Conservation (phyloP, 2,797 vertebrate species). For the Menidia menidia region DNA sequence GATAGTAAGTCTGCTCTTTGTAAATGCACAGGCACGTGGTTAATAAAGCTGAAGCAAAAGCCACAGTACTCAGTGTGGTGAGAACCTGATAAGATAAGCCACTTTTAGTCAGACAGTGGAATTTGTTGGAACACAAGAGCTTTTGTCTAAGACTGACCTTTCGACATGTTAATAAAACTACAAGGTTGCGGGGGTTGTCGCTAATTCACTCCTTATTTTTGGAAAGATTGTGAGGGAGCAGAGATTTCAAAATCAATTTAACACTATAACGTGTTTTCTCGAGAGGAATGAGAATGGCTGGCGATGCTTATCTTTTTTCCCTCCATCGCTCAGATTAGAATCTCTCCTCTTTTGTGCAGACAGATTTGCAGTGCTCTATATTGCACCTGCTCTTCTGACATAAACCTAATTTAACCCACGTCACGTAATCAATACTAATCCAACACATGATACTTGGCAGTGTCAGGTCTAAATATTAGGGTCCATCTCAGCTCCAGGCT, state of each 20-base stretch:
- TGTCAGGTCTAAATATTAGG: constrained; percentile 17
- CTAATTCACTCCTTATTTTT: no score
- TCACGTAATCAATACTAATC: constrained; percentile 57
- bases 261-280: not conserved
- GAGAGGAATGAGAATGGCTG: not conserved
- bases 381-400: constrained; percentile 5
- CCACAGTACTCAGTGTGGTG: constrained; percentile 6
- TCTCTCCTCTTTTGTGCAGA: constrained; percentile 6
- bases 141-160: not conserved
- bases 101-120: not conserved
- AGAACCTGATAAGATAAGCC: constrained; percentile 40
- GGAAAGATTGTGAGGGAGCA: not conserved
- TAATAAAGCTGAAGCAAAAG: constrained; percentile 48
- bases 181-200: no score
- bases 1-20: constrained; percentile 16
- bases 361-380: constrained; percentile 12
- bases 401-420: constrained; percentile 30
- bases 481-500: constrained; percentile 37
- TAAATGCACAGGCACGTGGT: constrained; percentile 2
- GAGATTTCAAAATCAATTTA: not conserved
- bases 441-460: constrained; percentile 30
- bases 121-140: no score
- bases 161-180: not conserved
- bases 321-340: constrained; percentile 17
- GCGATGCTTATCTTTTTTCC: not conserved